Evolutionary conservation across 1,140 invertebrate genomes (phyloP), one percentile per base, ranked within the genome.

Genomic region (Drosophila ohnishii): DNA sequence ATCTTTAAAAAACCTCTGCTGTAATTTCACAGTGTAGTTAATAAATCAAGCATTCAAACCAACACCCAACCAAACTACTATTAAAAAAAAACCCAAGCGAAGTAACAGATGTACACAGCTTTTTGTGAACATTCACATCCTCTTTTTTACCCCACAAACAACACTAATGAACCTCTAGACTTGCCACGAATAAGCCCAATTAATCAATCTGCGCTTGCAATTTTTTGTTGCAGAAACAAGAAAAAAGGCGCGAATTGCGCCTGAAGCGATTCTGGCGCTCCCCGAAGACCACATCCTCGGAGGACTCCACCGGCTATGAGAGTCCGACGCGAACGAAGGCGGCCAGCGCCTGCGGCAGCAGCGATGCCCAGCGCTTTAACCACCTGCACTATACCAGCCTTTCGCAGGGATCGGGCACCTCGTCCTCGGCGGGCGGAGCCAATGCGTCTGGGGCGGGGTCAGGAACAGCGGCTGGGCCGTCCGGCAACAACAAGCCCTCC

Each of bases 261-360:
- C 81, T 92, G 51, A 92, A 92, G 86, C 85, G 91, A 88, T 92
- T 92, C 81, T 92, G 92, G 92, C 90, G 91, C 70, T 92, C 92
- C 67, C 91, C 91, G 74, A 92, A 92, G 77, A 91, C 91, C 35
- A 92, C 91, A 62, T 91, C 91, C 58, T 91, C 91, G 63, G 91
- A 92, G 66, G 91, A 92, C 72, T 92, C 91, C 2, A 90, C 78
- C 25, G 91, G 91, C 72, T 91, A 90, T 87, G 91, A 92, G 76
- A 91, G 90, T 72, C 91, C 91, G 34, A 92, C 91, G 48, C 75
- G 88, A 9, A 85, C 89, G 28, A 91, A 90, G 57, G 69, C 90
- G 39, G 34, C 71, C 13, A 75, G 70, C 32, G 71, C 53, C 25
- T 44, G 67, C 25, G 44, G 40, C 60, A 75, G 59, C 65, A 87